Conservation (phyloP, 2,888 invertebrate species). For the Drosophila austrosaltans region DNA sequence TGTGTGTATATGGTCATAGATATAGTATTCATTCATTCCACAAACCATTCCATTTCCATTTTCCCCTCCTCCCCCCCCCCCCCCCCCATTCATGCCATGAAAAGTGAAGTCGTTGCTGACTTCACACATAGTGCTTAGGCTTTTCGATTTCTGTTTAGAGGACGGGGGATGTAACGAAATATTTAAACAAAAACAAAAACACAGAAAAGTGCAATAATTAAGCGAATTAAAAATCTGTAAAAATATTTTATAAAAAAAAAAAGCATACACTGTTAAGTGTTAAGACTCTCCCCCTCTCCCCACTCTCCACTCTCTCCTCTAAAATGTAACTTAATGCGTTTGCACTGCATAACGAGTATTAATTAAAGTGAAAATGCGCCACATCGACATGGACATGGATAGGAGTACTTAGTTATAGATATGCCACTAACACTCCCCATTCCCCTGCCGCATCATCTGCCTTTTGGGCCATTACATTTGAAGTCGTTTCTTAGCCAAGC, state of each 20-base stretch:
- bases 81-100: background rate
- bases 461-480: slow-evolving; percentile 2
- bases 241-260: slow-evolving; percentile 7
- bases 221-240: slow-evolving; percentile 46
- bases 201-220: slow-evolving; percentile 65
- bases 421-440: slow-evolving; percentile 6
- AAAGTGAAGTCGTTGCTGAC: slow-evolving; percentile 19
- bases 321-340: slow-evolving; percentile 46
- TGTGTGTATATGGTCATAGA: slow-evolving; percentile 25
- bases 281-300: background rate
- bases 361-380: slow-evolving; percentile 62
- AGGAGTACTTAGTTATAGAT: slow-evolving; percentile 21
- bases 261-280: slow-evolving; percentile 10
- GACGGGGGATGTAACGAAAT: slow-evolving; percentile 11
- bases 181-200: background rate
- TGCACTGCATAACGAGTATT: slow-evolving; percentile 43
- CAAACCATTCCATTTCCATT: background rate
- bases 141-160: slow-evolving; percentile 44
- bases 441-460: background rate
- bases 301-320: background rate
- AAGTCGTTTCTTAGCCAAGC: slow-evolving; percentile 7
- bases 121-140: background rate
- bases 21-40: slow-evolving; percentile 7
- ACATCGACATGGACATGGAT: slow-evolving; percentile 40
- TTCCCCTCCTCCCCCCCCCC: slow-evolving; percentile 18